Base-by-base conservation (phyloP, 1,140 invertebrate species). In the Hormaphis cornu region DNA sequence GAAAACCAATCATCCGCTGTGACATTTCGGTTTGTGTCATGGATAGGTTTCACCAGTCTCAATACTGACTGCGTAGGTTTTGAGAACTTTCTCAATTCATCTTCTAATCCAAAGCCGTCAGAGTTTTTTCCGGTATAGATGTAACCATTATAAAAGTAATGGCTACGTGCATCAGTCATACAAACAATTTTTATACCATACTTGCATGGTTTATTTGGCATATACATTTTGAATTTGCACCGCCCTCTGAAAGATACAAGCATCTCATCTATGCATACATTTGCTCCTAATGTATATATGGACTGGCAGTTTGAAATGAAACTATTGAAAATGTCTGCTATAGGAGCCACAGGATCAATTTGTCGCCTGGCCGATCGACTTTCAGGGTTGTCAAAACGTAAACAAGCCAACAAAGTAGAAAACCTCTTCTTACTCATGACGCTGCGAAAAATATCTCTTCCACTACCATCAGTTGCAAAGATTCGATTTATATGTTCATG, bases 121-220 rank as follows among this genome's bases (percentile, higher is more conserved):
- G 54, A 58, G 22, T 72, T 48, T 70, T 74, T 74, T 46, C 73
- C 75, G 54, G 71, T 69, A 71, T 76, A 77, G 7, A 76, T 72
- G 50, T 75, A 73, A n/a, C 74, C 71, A 70, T 75, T 75, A 28
- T 70, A 58, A 54, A 74, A 75, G 58, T 76, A 76, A 71, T 44
- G 75, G 20, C 66, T 75, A 63, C 72, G 70, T 9, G 76, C 73
- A 71, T 76, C 74, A 37, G 71, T 69, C 20, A 76, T 28, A 10
- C 73, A 69, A 54, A 74, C 72, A 22, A 77, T 74, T 75, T 80
- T 80, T 66, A 81, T 75, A 8, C 79, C 81, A 72, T 80, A 81
- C 69, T 78, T 78, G 7, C 56, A 72, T 9, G 77, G 78, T 73
- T 80, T 81, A 10, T 69, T 71, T 9, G 77, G 77, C 26, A 82